These are phyloP conservation scores for Platypus cylindrus DNA, from an alignment of 2,888 invertebrate species.

Conservation along the genomic window DNA sequence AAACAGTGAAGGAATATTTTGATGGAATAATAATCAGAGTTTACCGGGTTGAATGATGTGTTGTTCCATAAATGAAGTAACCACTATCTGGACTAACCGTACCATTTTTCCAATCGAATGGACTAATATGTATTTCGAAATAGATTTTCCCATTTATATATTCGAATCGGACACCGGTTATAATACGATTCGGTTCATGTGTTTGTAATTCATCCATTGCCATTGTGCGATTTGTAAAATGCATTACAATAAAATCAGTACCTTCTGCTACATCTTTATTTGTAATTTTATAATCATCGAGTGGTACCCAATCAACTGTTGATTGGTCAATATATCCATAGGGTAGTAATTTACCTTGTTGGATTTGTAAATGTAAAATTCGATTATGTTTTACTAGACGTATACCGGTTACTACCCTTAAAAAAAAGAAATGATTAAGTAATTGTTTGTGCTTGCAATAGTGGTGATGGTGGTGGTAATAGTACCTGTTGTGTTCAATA, in stretches of 20 bases:
- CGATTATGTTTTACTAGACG: slow-evolving; percentile 58
- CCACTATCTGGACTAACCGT: slow-evolving; percentile 1
- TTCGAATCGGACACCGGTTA: slow-evolving; percentile 52
- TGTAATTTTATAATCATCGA: slow-evolving; percentile 45
- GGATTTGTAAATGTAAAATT: slow-evolving; percentile 71
- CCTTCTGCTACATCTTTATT: slow-evolving; percentile 44
- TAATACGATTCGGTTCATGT: neutral
- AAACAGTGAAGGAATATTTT: too few species aligned
- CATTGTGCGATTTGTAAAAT: slow-evolving; percentile 60
- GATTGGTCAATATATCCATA: slow-evolving; percentile 49
- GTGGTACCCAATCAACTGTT: slow-evolving; percentile 53
- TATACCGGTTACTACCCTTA: slow-evolving; percentile 69
- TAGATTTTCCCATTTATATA: slow-evolving; percentile 66
- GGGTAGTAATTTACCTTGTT: slow-evolving; percentile 54
- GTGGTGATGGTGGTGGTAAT: too few species aligned
- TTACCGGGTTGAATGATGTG: too few species aligned
- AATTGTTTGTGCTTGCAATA: neutral
- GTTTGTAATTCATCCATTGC: slow-evolving; percentile 68
- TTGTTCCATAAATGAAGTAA: slow-evolving; percentile 5
- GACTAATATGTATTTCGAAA: slow-evolving; percentile 63
- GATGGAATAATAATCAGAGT: too few species aligned
- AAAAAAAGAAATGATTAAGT: slow-evolving; percentile 12
- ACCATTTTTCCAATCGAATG: slow-evolving; percentile 47
- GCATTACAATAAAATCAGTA: slow-evolving; percentile 61
- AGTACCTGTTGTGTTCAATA: slow-evolving; percentile 48